Conservation (phyloP, 2,888 invertebrate genomes). For the Formica aserva region DNA sequence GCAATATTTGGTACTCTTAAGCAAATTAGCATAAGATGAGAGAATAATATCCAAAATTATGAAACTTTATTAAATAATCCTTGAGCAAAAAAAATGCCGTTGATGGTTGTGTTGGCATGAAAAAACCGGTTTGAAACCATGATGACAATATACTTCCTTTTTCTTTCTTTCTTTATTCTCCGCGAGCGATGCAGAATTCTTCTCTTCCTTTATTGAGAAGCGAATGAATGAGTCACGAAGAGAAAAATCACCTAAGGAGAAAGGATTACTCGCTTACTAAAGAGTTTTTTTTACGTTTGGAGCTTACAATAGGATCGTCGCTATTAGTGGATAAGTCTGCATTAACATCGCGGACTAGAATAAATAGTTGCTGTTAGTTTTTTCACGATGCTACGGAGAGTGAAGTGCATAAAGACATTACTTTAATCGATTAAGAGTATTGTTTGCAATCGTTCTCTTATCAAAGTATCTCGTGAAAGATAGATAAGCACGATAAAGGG, state of each 20-base stretch:
- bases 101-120: background rate
- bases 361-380: slow-evolving; percentile 31
- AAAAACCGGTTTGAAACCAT: slow-evolving; percentile 25
- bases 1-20: background rate
- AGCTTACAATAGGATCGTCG: slow-evolving; percentile 64
- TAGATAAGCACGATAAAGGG: background rate
- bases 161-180: background rate
- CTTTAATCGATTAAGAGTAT: background rate
- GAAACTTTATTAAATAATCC: slow-evolving; percentile 17
- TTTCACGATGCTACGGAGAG: background rate
- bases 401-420: background rate
- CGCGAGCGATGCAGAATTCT: background rate
- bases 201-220: background rate
- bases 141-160: background rate
- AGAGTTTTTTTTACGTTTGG: slow-evolving; percentile 68
- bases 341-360: slow-evolving; percentile 24
- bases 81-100: background rate
- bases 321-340: slow-evolving; percentile 39
- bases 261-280: slow-evolving; percentile 53
- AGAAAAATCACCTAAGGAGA: slow-evolving; percentile 43
- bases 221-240: slow-evolving; percentile 48
- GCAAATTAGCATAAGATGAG: background rate
- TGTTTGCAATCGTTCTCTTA: background rate
- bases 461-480: background rate
- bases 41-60: background rate